Percentiles rank a stretch among this genome's conserved stretches.
phyloP scores from a whole-genome alignment of 2,888 invertebrate species.

The Auanema sp. region DNA sequence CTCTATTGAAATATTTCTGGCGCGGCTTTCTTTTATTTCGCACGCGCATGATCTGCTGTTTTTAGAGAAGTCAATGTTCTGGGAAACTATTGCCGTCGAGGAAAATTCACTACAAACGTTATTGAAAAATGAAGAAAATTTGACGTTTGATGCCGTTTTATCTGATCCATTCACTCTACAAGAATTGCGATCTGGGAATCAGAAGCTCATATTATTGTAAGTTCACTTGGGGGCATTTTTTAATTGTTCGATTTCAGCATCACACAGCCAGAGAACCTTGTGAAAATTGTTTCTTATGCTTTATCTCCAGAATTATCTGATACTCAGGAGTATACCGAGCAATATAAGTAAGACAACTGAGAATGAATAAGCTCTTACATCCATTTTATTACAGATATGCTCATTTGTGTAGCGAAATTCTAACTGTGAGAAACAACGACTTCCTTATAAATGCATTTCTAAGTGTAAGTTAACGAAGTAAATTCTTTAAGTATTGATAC shows the following conservation, averaged over 20 bases:
- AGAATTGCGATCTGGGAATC: constrained; percentile 43
- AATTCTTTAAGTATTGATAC: not conserved
- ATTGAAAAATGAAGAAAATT: constrained; percentile 27
- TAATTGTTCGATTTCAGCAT: constrained; percentile 28
- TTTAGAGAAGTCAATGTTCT: constrained; percentile 27
- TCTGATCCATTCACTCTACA: constrained; percentile 47
- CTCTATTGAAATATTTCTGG: not conserved
- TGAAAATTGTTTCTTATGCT: constrained; percentile 29
- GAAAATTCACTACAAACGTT: constrained; percentile 31
- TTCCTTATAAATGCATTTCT: constrained; percentile 27
- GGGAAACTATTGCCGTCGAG: constrained; percentile 27
- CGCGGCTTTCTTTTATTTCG: not conserved
- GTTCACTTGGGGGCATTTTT: constrained; percentile 4
- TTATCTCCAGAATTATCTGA: constrained; percentile 28
- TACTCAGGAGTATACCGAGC: constrained; percentile 25
- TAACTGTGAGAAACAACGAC: constrained; percentile 30
- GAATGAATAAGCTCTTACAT: too few species aligned
- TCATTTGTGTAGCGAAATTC: constrained; percentile 39
- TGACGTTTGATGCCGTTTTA: constrained; percentile 41
- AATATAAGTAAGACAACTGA: constrained; percentile 38
- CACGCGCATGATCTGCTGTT: not conserved
- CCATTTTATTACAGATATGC: constrained; percentile 29
- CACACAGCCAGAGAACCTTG: constrained; percentile 29
- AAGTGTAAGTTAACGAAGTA: constrained; percentile 14
- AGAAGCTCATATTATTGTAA: constrained; percentile 42